phyloP scores from a whole-genome alignment of 37 sponge, comb jelly and placozoan genomes.

The Halichondria panicea region DNA sequence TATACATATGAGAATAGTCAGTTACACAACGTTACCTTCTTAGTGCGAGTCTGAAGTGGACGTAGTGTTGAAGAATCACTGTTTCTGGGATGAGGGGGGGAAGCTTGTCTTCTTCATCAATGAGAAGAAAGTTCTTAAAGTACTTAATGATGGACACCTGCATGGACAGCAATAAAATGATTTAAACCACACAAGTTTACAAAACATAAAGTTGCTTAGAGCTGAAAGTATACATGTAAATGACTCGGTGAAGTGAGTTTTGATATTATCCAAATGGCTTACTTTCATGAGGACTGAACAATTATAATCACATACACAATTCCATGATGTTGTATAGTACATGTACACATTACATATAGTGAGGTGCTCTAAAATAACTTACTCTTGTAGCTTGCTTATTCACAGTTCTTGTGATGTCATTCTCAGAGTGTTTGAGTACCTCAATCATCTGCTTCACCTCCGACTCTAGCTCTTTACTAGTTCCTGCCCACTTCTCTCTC shows the following conservation, averaged over 20 bases:
- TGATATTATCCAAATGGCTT: too few species aligned
- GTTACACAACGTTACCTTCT: conserved; percentile 27
- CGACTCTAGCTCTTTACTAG: background rate
- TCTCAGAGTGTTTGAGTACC: conserved; percentile 21
- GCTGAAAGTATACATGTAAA: background rate
- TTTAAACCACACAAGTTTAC: too few species aligned
- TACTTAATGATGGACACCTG: conserved; percentile 22
- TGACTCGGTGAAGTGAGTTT: background rate
- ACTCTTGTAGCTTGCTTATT: conserved; percentile 16
- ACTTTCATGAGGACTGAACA: too few species aligned
- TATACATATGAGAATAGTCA: too few species aligned
- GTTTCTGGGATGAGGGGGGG: conserved; percentile 18
- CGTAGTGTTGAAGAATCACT: conserved; percentile 48
- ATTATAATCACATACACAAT: too few species aligned
- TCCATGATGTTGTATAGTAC: too few species aligned
- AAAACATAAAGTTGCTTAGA: too few species aligned
- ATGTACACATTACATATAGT: too few species aligned
- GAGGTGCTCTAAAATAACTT: too few species aligned
- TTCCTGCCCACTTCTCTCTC: background rate
- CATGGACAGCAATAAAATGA: too few species aligned
- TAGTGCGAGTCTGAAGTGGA: conserved; percentile 33
- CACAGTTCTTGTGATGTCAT: conserved; percentile 1
- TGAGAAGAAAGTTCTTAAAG: conserved; percentile 3
- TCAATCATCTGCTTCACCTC: conserved; percentile 36
- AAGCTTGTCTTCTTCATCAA: conserved; percentile 20